Evolutionary conservation across 2,113 vertebrate species (phyloP).

Genomic region (Pyxicephalus adspersus): DNA sequence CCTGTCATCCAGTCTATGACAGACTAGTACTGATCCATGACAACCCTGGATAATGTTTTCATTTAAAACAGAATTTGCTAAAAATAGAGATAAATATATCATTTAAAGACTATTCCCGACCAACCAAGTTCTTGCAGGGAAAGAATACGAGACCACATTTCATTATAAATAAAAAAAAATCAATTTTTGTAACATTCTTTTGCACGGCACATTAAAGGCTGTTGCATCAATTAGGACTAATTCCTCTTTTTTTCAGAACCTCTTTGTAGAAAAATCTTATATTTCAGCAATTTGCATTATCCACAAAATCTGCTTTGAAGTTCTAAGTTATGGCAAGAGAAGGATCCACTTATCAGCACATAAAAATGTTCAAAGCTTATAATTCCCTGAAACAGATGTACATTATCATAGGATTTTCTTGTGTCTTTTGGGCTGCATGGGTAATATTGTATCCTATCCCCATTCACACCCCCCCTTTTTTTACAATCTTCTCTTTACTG

Average conservation of each 20-base stretch:
- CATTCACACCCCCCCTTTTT: slow-evolving; percentile 76
- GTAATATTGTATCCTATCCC: slow-evolving; percentile 88
- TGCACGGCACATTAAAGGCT: slow-evolving; percentile 90
- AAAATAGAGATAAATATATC: slow-evolving; percentile 48
- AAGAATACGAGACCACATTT: slow-evolving; percentile 49
- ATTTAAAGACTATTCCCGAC: slow-evolving; percentile 34
- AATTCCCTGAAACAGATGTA: slow-evolving; percentile 99
- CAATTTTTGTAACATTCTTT: slow-evolving; percentile 76
- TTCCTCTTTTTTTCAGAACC: slow-evolving; percentile 83
- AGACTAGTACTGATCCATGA: slow-evolving; percentile 16
- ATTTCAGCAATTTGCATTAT: slow-evolving; percentile 99
- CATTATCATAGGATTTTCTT: slow-evolving; percentile 97
- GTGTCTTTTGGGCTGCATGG: slow-evolving; percentile 85
- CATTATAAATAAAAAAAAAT: slow-evolving; percentile 70
- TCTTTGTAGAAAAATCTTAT: slow-evolving; percentile 88
- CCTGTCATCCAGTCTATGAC: neutral
- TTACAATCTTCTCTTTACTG: slow-evolving; percentile 90
- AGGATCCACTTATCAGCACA: slow-evolving; percentile 93
- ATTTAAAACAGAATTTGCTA: slow-evolving; percentile 46
- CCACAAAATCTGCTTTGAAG: slow-evolving; percentile 98
- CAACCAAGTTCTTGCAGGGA: slow-evolving; percentile 26
- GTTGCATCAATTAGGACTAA: slow-evolving; percentile 89
- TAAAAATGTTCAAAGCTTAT: slow-evolving; percentile 98
- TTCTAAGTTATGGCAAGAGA: slow-evolving; percentile 96
- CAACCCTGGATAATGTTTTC: slow-evolving; percentile 22